Percentiles rank a stretch among this genome's conserved stretches.
Conservation (phyloP, 2,888 invertebrate species). For the Eupithecia centaureata region DNA sequence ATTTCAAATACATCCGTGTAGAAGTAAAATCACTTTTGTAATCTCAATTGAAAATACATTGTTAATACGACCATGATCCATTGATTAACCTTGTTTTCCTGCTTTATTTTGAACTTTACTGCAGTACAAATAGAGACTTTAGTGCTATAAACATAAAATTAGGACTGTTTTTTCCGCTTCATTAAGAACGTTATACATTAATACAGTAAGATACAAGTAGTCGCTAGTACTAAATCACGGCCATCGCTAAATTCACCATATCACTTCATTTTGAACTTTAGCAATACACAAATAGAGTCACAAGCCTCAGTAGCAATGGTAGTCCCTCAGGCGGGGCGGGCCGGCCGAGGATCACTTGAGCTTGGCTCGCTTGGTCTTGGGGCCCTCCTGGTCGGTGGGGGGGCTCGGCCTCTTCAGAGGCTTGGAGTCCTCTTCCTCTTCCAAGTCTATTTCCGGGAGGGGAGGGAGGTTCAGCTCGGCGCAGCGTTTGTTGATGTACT, state of each 20-base stretch:
- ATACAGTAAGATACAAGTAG: neutral
- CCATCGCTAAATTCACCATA: neutral
- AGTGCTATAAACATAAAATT: too few relatives aligned
- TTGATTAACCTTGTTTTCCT: neutral
- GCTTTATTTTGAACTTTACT: neutral
- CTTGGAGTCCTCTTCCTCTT: constrained; percentile 26
- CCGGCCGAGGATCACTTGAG: constrained; percentile 61
- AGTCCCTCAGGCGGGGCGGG: constrained; percentile 56
- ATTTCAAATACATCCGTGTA: neutral
- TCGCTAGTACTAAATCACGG: neutral
- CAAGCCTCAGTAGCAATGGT: constrained; percentile 57
- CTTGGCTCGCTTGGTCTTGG: constrained; percentile 57
- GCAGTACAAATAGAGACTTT: neutral
- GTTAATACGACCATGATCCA: neutral
- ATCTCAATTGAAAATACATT: neutral
- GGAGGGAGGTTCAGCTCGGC: constrained; percentile 85
- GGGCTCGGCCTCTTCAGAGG: constrained; percentile 30
- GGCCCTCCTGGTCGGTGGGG: constrained; percentile 47
- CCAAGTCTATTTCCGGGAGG: constrained; percentile 63
- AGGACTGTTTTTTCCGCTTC: neutral
- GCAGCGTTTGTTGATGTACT: constrained; percentile 88
- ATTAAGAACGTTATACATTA: neutral
- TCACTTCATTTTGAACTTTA: constrained; percentile 12
- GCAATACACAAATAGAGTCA: constrained; percentile 1
- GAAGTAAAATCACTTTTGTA: neutral